Percentiles rank a stretch among this genome's conserved stretches.
These are phyloP conservation scores for Euplagia quadripunctaria DNA, from an alignment of 2,888 invertebrate species.

Conservation along the genomic window DNA sequence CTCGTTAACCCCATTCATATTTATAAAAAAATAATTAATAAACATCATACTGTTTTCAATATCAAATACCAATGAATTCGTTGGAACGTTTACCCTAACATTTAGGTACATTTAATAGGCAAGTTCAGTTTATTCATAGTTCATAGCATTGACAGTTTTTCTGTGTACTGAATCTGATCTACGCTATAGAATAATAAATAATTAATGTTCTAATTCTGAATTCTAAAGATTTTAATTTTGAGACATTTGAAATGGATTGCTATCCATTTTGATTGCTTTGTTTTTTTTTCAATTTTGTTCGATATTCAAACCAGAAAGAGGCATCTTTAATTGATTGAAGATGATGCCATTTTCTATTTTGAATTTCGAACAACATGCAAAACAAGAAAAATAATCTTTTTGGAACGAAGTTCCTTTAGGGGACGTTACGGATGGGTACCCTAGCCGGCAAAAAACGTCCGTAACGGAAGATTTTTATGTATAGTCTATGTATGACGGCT, in stretches of 20 bases:
- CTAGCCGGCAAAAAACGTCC: too few relatives aligned
- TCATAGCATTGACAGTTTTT: background rate
- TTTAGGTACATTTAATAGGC: background rate
- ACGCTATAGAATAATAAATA: background rate
- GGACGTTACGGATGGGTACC: too few relatives aligned
- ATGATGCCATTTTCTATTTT: background rate
- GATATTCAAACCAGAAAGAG: background rate
- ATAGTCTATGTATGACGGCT: too few relatives aligned
- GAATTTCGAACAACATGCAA: background rate
- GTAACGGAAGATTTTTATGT: too few relatives aligned
- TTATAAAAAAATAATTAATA: background rate
- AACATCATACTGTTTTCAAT: too few relatives aligned
- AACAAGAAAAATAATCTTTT: background rate
- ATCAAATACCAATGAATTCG: background rate
- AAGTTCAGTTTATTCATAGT: background rate
- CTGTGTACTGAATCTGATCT: background rate
- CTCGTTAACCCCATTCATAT: background rate
- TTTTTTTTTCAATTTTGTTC: too few relatives aligned
- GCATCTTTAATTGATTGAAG: background rate
- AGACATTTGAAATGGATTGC: too few relatives aligned
- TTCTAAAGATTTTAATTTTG: too few relatives aligned
- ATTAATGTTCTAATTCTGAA: too few relatives aligned
- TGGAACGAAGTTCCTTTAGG: too few relatives aligned
- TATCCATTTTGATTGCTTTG: too few relatives aligned
- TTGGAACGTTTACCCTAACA: background rate